Evolutionary conservation across 30 jellyfish, hydroid and myxozoan species (phyloP).

Genomic region (Hydra vulgaris): DNA sequence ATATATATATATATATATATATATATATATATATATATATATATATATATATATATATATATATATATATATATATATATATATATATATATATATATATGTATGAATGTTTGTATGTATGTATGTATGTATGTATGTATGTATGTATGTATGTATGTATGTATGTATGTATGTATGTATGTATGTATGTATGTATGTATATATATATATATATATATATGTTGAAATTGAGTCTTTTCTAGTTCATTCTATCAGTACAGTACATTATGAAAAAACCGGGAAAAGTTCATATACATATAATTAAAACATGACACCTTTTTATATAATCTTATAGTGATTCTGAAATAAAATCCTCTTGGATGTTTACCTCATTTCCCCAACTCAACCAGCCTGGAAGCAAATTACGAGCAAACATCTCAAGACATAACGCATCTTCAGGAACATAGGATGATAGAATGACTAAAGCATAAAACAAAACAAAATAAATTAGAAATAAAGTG

Average conservation of each 20-base stretch:
- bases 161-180: background rate
- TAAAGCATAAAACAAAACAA: slow-evolving; percentile 4
- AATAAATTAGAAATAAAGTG: background rate
- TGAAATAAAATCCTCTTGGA: background rate
- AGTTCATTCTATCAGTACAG: too few relatives aligned
- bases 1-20: too few relatives aligned
- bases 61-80: too few relatives aligned
- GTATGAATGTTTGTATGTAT: background rate
- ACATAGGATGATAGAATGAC: slow-evolving; percentile 22
- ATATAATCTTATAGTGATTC: background rate
- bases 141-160: background rate
- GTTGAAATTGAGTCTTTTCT: too few relatives aligned
- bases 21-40: too few relatives aligned
- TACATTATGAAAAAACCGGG: too few relatives aligned
- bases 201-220: too few relatives aligned
- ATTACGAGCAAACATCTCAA: slow-evolving; percentile 81
- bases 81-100: too few relatives aligned
- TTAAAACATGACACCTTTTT: too few relatives aligned
- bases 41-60: too few relatives aligned
- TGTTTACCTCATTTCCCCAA: slow-evolving; percentile 85
- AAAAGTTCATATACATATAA: too few relatives aligned
- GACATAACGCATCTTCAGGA: slow-evolving; percentile 29
- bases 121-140: background rate
- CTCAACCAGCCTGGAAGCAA: slow-evolving; percentile 86
- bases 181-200: background rate